Evolutionary conservation across 1,140 invertebrate species (phyloP).

Genomic region (Himalopsyche phryganea): DNA sequence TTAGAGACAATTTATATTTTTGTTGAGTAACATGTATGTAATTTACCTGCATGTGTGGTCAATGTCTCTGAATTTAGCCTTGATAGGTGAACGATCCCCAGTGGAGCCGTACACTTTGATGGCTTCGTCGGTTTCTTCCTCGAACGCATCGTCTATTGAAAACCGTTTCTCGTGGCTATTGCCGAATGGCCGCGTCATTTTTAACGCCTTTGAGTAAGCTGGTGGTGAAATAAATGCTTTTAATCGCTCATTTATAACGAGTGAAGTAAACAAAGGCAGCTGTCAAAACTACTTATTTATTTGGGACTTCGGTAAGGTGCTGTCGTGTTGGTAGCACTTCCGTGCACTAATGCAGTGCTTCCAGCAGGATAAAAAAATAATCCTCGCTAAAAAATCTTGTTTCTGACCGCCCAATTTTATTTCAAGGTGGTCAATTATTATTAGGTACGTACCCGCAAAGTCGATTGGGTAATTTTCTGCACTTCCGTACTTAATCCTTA

Average conservation of each 20-base stretch:
- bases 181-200: conserved; percentile 25
- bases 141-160: conserved; percentile 78
- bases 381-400: too few species aligned
- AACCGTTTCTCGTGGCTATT: conserved; percentile 47
- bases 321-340: too few species aligned
- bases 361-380: too few species aligned
- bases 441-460: too few species aligned
- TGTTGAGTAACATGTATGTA: background rate
- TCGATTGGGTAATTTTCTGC: too few species aligned
- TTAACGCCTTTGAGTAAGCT: background rate
- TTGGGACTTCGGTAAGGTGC: too few species aligned
- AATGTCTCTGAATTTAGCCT: conserved; percentile 25
- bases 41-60: conserved; percentile 20
- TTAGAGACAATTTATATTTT: too few species aligned
- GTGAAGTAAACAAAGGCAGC: conserved; percentile 22
- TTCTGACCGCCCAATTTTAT: too few species aligned
- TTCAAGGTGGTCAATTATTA: too few species aligned
- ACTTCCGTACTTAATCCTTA: too few species aligned
- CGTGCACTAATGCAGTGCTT: too few species aligned
- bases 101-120: conserved; percentile 73
- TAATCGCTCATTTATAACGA: conserved; percentile 11
- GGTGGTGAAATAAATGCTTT: background rate
- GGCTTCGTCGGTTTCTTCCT: conserved; percentile 75
- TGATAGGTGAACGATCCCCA: conserved; percentile 35
- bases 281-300: conserved; percentile 24